Evolutionary conservation across 2,888 invertebrate species (phyloP), one percentile per base, ranked within the genome.

Genomic region (Piscicola geometra): DNA sequence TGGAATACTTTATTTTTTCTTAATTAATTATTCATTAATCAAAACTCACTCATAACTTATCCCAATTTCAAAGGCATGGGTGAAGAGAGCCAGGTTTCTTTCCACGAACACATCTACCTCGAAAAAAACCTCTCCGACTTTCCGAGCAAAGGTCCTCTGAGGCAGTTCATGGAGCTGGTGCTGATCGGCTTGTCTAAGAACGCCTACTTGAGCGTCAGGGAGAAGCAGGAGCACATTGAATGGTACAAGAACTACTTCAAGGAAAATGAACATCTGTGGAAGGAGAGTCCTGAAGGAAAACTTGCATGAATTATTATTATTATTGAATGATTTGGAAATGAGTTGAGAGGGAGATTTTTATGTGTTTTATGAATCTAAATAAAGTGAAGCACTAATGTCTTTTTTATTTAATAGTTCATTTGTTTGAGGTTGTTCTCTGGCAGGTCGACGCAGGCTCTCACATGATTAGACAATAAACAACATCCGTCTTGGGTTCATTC

Each of bases 111-210:
- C 84, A 89, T 99, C 35, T 96, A 99, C 86, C 87, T 98, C 18
- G 96, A 97, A 78, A 87, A 90, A 25, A 90, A 93, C 83, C 87
- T 98, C 25, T 90, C 92, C 81, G 89, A 88, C 0, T 97, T 98
- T 84, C 97, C 98, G 0, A 88, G 87, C 68, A 90, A 88, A 80
- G 98, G 97, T 0, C 97, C 98, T 0, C 88, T 99, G 79, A 89
- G 94, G 9, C 93, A 97, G 85, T 99, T 95, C 84, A 98, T 99
- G 98, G 96, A 99, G 83, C 88, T 98, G 5, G 96, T 98, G 0
- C 91, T 92, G 81, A 90, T 91, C 0, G 98, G 97, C 3, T 88
- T 99, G 0, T 94, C 95, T 0, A 95, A 95, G 86, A 99, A 98
- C 87, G 91, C 94, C 0, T 93, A 92, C 85, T 88, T 97, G 81